A percentile compares a stretch with the other conserved stretches of the same genome.
Evolutionary conservation across 2,113 vertebrate genomes (phyloP).

Genomic region (Bungarus multicinctus): DNA sequence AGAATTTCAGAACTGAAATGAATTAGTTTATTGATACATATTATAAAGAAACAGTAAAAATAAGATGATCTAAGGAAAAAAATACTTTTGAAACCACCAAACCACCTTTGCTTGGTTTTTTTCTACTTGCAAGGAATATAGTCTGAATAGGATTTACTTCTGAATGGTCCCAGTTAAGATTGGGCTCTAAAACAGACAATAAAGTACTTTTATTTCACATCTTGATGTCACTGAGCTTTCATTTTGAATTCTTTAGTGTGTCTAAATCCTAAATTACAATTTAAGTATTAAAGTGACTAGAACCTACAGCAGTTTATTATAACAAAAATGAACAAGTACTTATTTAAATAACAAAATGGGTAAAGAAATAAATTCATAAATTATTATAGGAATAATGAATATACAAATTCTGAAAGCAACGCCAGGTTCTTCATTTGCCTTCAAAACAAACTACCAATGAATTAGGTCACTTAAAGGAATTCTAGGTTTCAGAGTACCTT

Average conservation of each 20-base stretch:
- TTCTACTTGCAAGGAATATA: neutral
- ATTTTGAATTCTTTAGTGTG: neutral
- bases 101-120: neutral
- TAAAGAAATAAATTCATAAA: neutral
- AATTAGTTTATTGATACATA: neutral
- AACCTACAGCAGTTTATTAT: neutral
- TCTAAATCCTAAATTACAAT: neutral
- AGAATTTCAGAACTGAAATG: neutral
- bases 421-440: neutral
- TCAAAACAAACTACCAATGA: neutral
- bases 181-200: neutral
- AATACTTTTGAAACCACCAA: neutral
- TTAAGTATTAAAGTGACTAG: neutral
- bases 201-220: neutral
- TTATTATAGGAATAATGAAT: neutral
- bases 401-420: neutral
- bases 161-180: neutral
- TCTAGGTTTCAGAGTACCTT: neutral
- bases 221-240: neutral
- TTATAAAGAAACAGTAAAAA: neutral
- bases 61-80: neutral
- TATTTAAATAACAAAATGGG: neutral
- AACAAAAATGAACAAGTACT: neutral
- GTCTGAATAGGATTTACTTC: neutral
- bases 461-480: neutral